These are phyloP conservation scores for Heterodera schachtii DNA, from an alignment of 1,140 invertebrate genomes.

Conservation along the genomic window DNA sequence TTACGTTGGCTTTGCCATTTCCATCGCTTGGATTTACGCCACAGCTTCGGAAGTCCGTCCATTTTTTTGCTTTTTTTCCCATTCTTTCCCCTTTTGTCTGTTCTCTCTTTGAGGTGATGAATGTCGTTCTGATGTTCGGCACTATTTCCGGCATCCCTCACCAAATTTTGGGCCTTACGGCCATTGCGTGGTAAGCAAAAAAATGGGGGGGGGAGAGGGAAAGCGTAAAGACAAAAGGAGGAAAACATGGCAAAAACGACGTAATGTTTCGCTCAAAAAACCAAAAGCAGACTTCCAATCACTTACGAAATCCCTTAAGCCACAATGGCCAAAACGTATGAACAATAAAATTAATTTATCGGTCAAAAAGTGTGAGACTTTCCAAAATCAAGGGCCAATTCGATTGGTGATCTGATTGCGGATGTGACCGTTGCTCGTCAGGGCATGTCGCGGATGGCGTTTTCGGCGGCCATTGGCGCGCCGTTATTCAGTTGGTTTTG, in stretches of 20 bases:
- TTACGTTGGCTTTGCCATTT: slow-evolving; percentile 73
- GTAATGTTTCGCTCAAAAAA: too few species aligned
- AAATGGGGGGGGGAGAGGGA: neutral
- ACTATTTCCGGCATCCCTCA: slow-evolving; percentile 56
- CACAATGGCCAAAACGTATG: too few species aligned
- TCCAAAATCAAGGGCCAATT: slow-evolving; percentile 69
- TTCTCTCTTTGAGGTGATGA: slow-evolving; percentile 42
- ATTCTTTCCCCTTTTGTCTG: neutral
- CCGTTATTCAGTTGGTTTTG: slow-evolving; percentile 71
- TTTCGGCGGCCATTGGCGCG: slow-evolving; percentile 76
- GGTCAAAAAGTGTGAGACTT: too few species aligned
- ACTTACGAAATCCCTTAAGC: too few species aligned
- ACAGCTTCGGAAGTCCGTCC: slow-evolving; percentile 73
- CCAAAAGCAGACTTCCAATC: too few species aligned
- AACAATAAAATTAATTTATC: too few species aligned
- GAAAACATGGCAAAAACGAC: too few species aligned
- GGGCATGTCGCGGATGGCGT: slow-evolving; percentile 75
- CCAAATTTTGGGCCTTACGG: slow-evolving; percentile 74
- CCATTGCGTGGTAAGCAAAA: slow-evolving; percentile 72
- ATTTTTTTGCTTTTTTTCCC: neutral
- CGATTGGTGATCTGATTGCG: slow-evolving; percentile 75
- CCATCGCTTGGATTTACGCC: slow-evolving; percentile 74
- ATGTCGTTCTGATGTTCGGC: slow-evolving; percentile 69
- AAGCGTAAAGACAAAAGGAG: neutral
- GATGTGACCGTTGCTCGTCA: slow-evolving; percentile 73